Evolutionary conservation across 2,888 invertebrate genomes (phyloP).

Genomic region (Phengaris arion): DNA sequence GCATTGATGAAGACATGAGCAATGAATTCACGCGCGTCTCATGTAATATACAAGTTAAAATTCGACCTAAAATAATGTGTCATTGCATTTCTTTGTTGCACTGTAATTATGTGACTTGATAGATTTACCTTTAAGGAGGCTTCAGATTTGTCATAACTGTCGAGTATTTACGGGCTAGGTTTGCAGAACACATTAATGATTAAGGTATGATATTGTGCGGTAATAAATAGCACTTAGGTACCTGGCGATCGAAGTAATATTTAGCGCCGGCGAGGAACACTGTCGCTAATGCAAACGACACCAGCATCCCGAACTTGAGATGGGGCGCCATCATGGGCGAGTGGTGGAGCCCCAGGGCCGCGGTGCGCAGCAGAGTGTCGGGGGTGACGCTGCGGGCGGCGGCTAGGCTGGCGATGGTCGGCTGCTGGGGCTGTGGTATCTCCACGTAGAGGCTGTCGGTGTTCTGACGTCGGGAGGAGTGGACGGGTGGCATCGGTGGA

Average conservation of each 20-base stretch:
- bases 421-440: constrained; percentile 63
- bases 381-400: constrained; percentile 72
- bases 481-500: constrained; percentile 59
- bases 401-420: constrained; percentile 69
- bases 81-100: too few relatives aligned
- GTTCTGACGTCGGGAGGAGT: constrained; percentile 55
- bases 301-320: constrained; percentile 85
- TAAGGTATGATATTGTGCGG: too few relatives aligned
- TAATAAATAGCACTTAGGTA: constrained; percentile 42
- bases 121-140: too few relatives aligned
- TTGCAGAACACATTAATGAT: too few relatives aligned
- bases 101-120: too few relatives aligned
- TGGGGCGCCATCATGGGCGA: constrained; percentile 78
- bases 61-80: too few relatives aligned
- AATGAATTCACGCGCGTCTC: too few relatives aligned
- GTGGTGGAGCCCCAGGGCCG: constrained; percentile 68
- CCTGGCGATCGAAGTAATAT: constrained; percentile 85
- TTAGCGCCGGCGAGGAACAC: constrained; percentile 85
- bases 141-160: too few relatives aligned
- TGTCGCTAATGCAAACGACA: constrained; percentile 84
- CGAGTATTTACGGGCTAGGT: too few relatives aligned
- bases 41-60: too few relatives aligned
- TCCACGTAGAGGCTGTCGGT: constrained; percentile 73
- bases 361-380: constrained; percentile 68
- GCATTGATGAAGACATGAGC: too few relatives aligned